phyloP scores from a whole-genome alignment of 37 sponge, comb jelly and placozoan species.

The Tethya wilhelma region DNA sequence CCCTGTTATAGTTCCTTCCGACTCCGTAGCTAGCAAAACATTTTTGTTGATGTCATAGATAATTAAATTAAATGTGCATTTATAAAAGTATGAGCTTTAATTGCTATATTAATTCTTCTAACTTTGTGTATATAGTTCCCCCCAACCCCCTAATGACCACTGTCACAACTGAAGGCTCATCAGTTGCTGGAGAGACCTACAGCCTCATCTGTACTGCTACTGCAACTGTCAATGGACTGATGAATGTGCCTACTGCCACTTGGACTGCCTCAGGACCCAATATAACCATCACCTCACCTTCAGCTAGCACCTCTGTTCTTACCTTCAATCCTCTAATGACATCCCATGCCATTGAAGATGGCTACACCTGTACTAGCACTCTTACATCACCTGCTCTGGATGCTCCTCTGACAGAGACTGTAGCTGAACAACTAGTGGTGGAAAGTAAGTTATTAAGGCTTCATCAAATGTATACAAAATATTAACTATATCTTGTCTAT shows the following conservation, averaged over 20 bases:
- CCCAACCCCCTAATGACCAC: background rate
- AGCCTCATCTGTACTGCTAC: conserved; percentile 33
- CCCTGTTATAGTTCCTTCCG: too few species aligned
- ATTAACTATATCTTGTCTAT: background rate
- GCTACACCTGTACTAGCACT: background rate
- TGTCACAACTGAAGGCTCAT: conserved; percentile 7
- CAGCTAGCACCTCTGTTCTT: background rate
- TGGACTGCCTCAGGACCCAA: conserved; percentile 3
- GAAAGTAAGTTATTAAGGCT: conserved; percentile 5
- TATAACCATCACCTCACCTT: background rate
- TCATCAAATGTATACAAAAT: background rate
- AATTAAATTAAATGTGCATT: too few species aligned
- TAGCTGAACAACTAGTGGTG: background rate
- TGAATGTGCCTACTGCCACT: background rate
- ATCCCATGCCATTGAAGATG: background rate
- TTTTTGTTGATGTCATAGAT: too few species aligned
- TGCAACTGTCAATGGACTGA: background rate
- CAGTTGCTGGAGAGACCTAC: conserved; percentile 28
- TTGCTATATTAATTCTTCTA: too few species aligned
- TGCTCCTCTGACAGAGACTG: background rate
- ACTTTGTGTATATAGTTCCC: too few species aligned
- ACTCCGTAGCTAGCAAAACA: too few species aligned
- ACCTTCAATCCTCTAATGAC: conserved; percentile 1
- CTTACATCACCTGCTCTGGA: conserved; percentile 1
- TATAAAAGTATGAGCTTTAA: too few species aligned